Evolutionary conservation across 2,888 invertebrate species (phyloP), one percentile per base, ranked within the genome.

Genomic region (Notocelia uddmanniana): DNA sequence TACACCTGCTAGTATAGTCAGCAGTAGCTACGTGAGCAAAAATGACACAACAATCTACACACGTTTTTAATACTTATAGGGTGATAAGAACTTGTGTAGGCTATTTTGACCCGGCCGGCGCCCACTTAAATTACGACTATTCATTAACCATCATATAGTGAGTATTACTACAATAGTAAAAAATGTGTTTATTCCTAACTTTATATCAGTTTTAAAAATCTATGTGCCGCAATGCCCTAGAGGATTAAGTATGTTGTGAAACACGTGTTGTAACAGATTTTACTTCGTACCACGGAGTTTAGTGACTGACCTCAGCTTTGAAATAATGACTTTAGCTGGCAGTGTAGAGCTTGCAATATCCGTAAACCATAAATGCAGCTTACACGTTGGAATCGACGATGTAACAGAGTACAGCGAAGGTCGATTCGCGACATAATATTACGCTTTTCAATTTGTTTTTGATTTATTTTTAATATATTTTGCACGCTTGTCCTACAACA

Each of bases 251-350:
- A 11, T 15, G 41, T 41, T 15, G 15, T 15, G 41, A 15, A 15
- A 37, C 11, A 37, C 10, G 37, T 37, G 52, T 11, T 10, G 11
- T 48, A 62, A 48, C 26, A 18, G 62, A 18, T 13, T 26, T 31
- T 50, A 60, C 23, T 19, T 41, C 48, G 19, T 23, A 31, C 34
- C 26, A 58, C 11, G 48, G 31, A 41, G 48, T 26, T 67, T 68
- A 67, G 34, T 48, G 48, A 31, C 48, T 37, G 48, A 68, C 58
- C 50, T 48, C 59, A 37, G 58, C 58, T 48, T 23, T 57, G 23
- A 58, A 58, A 50, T 64, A 70, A 63, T 58, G 64, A 41, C 41
- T 66, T 58, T 41, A 66, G 41, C 64, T 26, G 48, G 23, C 37
- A 23, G 57, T 58, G 52, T 41, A 37, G 41, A 19, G 34, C 52